phyloP scores from a whole-genome alignment of 2,797 vertebrate species.

The Alfaro cultratus region DNA sequence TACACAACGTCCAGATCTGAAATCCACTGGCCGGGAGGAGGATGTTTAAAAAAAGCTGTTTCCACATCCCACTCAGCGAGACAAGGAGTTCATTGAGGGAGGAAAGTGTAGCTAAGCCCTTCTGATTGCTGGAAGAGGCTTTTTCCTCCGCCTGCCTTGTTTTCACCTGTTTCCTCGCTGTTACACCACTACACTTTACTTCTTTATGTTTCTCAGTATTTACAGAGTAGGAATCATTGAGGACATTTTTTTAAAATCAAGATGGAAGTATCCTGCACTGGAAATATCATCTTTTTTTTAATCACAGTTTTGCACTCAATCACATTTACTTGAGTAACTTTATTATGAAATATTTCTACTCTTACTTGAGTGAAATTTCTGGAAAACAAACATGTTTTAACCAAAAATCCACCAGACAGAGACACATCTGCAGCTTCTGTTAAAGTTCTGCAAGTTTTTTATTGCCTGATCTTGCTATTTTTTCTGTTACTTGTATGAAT shows the following conservation, averaged over 20 bases:
- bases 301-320: no score
- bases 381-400: no score
- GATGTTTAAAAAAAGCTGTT: constrained; percentile 43
- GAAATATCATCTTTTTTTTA: constrained; percentile 57
- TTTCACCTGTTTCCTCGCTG: constrained; percentile 26
- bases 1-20: constrained; percentile 58
- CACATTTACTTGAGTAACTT: no score
- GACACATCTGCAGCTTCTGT: no score
- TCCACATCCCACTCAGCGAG: constrained; percentile 20
- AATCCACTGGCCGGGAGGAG: constrained; percentile 57
- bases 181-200: constrained; percentile 14
- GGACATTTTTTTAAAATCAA: constrained; percentile 53
- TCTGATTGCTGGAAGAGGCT: constrained; percentile 50
- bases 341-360: no score
- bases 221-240: constrained; percentile 57
- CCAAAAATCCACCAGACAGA: no score
- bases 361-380: no score
- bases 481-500: no score
- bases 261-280: constrained; percentile 63
- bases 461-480: no score
- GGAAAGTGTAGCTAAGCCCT: constrained; percentile 48
- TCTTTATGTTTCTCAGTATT: constrained; percentile 47
- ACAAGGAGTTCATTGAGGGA: constrained; percentile 68
- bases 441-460: no score
- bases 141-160: constrained; percentile 39